Evolutionary conservation across 2,888 invertebrate species (phyloP), one percentile per base, ranked within the genome.

Genomic region (Drosophila yooni): DNA sequence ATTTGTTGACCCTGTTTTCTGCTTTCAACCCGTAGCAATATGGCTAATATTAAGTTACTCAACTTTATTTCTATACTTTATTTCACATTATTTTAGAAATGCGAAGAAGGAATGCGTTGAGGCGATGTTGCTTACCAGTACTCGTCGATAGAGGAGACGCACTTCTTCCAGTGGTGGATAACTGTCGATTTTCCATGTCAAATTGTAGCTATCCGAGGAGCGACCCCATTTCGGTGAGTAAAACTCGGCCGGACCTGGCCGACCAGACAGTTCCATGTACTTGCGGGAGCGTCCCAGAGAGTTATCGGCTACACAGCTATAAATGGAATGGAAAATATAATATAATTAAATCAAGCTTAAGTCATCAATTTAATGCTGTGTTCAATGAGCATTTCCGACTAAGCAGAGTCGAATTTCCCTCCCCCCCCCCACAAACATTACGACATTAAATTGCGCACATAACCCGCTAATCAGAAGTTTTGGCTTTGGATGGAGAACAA

Each of bases 121-220:
- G 21, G 13, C 13, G 0, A 8, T 8, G 10, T 3, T 38, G 91
- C 92, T 92, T 82, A 96, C 96, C 93, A 95, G 94, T 1, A 96
- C 94, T 89, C 95, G 95, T 78, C 96, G 93, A 88, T 96, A 96
- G 13, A 96, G 94, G 60, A 96, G 94, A 54, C 96, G 91, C 76
- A 96, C 95, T 92, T 96, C 96, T 81, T 95, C 95, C 27, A 96
- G 93, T 58, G 96, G 96, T 40, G 96, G 95, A 92, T 96, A 96
- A 92, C 95, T 96, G 93, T 96, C 96, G 59, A 96, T 95, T 70
- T 95, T 94, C 95, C 96, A 96, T 76, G 95, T 94, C 58, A 96
- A 94, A 88, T 95, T 95, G 94, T 96, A 96, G 57, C 94, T 94
- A 84, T 94, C 94, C 68, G 94, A 93, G 27, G 94, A 92, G 46